phyloP scores from a whole-genome alignment of 2,113 vertebrate species.

The Tragelaphus imberbis region DNA sequence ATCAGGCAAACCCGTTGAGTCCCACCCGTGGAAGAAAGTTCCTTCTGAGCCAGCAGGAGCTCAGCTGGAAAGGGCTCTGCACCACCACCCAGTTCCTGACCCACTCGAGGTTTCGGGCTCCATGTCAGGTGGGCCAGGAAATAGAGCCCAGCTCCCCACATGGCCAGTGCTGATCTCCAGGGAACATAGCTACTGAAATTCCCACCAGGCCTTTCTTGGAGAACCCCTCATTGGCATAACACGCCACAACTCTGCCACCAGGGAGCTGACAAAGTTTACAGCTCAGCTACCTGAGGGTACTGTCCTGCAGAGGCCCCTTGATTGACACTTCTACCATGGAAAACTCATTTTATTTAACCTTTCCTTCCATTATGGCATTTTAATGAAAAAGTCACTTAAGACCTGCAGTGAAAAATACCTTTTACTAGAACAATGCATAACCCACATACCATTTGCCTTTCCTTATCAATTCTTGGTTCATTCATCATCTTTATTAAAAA shows the following conservation, averaged over 20 bases:
- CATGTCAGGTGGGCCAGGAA: background rate
- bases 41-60: background rate
- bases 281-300: background rate
- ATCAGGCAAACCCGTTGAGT: background rate
- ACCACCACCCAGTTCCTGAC: background rate
- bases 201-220: background rate
- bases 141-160: no score
- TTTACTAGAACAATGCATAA: constrained; percentile 44
- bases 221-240: background rate
- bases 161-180: background rate
- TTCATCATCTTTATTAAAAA: constrained; percentile 65
- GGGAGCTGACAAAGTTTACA: background rate
- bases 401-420: constrained; percentile 24
- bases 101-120: background rate
- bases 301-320: background rate
- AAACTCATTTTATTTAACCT: constrained; percentile 43
- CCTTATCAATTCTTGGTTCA: constrained; percentile 43
- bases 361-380: constrained; percentile 30
- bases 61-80: background rate
- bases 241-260: background rate
- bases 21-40: background rate
- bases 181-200: background rate
- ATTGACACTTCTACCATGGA: background rate
- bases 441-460: constrained; percentile 55
- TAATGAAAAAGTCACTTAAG: constrained; percentile 48